These are phyloP conservation scores for Ichneumon xanthorius DNA, from an alignment of 2,888 invertebrate genomes.

Conservation along the genomic window DNA sequence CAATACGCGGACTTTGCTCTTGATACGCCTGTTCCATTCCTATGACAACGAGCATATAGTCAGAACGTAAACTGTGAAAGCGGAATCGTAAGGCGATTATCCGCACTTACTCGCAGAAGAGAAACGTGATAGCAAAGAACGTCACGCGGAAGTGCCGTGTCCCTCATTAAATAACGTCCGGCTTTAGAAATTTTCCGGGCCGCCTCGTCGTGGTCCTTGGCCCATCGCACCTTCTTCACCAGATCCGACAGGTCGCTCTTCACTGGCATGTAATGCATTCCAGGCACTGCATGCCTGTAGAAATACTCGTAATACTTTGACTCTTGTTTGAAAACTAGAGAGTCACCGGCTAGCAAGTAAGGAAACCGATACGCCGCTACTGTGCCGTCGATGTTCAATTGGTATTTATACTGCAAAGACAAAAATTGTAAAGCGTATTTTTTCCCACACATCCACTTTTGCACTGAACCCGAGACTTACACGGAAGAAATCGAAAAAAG, in stretches of 20 bases:
- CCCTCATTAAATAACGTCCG: constrained; percentile 90
- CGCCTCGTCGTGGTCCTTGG: constrained; percentile 89
- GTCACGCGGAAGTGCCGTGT: constrained; percentile 93
- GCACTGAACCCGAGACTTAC: constrained; percentile 86
- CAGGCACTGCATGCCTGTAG: constrained; percentile 91
- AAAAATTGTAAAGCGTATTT: constrained; percentile 38
- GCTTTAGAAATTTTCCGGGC: constrained; percentile 89
- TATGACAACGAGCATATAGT: constrained; percentile 81
- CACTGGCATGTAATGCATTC: constrained; percentile 94
- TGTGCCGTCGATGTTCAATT: constrained; percentile 97
- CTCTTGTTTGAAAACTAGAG: constrained; percentile 95
- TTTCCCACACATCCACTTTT: background rate
- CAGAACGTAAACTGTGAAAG: background rate
- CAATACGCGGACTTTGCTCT: constrained; percentile 86
- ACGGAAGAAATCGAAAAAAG: constrained; percentile 97
- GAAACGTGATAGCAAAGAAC: constrained; percentile 95
- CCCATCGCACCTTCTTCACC: constrained; percentile 92
- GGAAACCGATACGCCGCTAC: constrained; percentile 98
- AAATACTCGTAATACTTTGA: constrained; percentile 98
- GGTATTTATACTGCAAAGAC: constrained; percentile 95
- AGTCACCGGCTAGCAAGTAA: constrained; percentile 95
- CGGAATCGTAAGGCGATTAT: background rate
- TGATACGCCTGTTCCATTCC: constrained; percentile 91
- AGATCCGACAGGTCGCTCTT: constrained; percentile 93
- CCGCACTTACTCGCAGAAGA: constrained; percentile 87